Percentiles rank a stretch among this genome's conserved stretches.
Conservation (phyloP, 1,140 invertebrate genomes). For the Drosophila ficusphila region DNA sequence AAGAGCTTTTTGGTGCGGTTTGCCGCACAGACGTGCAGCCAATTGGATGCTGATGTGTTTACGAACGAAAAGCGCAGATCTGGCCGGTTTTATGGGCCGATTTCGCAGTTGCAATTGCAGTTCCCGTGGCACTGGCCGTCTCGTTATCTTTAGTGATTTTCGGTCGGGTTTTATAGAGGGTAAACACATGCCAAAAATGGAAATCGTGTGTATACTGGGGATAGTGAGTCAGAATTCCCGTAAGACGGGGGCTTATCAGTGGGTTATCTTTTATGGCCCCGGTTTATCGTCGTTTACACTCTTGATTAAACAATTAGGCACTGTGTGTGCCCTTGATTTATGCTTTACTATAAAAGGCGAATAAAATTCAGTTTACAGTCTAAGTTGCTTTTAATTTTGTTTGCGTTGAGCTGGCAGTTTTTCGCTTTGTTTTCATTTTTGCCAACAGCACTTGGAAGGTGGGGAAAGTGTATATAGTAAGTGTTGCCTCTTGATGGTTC, state of each 20-base stretch:
- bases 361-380: constrained; percentile 14
- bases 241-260: constrained; percentile 29
- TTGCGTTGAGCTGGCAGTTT: constrained; percentile 10
- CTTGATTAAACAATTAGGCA: constrained; percentile 42
- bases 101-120: constrained; percentile 24
- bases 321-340: constrained; percentile 32
- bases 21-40: constrained; percentile 50
- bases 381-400: constrained; percentile 24
- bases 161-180: constrained; percentile 17
- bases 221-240: constrained; percentile 25
- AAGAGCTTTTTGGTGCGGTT: constrained; percentile 58
- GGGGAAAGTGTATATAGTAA: constrained; percentile 7
- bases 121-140: constrained; percentile 9
- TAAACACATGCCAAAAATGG: constrained; percentile 19
- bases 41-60: constrained; percentile 70
- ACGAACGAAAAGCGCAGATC: constrained; percentile 41
- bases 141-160: constrained; percentile 46
- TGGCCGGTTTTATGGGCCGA: constrained; percentile 29
- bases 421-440: not conserved
- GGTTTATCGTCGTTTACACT: constrained; percentile 38
- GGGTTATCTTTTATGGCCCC: constrained; percentile 36
- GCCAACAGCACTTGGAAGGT: too few relatives aligned
- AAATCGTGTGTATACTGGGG: not conserved
- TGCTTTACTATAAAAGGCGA: constrained; percentile 11
- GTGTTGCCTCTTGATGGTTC: constrained; percentile 44